phyloP scores from a whole-genome alignment of 53 echinoderm and acorn worm species.

The Hippasteria phrygiana region DNA sequence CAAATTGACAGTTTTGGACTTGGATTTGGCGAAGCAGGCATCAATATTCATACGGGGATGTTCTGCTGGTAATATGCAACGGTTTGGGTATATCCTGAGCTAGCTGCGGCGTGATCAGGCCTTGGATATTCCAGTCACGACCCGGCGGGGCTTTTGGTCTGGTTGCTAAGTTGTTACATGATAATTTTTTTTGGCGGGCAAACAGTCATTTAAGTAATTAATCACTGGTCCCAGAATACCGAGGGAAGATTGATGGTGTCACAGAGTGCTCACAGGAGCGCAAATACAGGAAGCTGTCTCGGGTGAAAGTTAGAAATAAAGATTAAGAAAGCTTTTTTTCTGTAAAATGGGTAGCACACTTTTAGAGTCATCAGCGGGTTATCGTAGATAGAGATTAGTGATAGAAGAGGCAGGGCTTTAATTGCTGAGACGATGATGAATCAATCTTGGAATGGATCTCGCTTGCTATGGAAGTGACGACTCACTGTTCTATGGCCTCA shows the following conservation, averaged over 20 bases:
- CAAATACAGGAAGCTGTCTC: constrained; percentile 18
- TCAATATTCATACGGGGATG: constrained; percentile 6
- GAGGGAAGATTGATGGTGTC: constrained; percentile 30
- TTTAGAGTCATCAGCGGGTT: not conserved
- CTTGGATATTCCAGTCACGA: constrained; percentile 48
- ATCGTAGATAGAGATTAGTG: constrained; percentile 12
- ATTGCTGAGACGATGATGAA: not conserved
- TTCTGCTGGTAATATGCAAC: not conserved
- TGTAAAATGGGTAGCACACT: constrained; percentile 10
- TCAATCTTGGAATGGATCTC: constrained; percentile 5
- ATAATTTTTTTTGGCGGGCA: constrained; percentile 47
- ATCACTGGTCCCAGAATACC: constrained; percentile 20
- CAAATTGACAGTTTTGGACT: not conserved
- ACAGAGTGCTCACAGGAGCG: constrained; percentile 15
- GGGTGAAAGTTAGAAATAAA: not conserved
- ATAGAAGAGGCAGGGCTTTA: not conserved
- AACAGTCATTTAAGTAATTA: constrained; percentile 56
- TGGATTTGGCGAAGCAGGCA: not conserved
- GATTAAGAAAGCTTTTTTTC: not conserved
- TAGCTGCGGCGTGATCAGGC: not conserved
- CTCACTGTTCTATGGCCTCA: no score
- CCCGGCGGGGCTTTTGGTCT: not conserved
- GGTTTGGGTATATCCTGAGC: not conserved
- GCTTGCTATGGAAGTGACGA: not conserved
- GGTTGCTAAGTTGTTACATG: constrained; percentile 52